Evolutionary conservation across 2,113 vertebrate genomes (phyloP).

Genomic region (Pipa parva): DNA sequence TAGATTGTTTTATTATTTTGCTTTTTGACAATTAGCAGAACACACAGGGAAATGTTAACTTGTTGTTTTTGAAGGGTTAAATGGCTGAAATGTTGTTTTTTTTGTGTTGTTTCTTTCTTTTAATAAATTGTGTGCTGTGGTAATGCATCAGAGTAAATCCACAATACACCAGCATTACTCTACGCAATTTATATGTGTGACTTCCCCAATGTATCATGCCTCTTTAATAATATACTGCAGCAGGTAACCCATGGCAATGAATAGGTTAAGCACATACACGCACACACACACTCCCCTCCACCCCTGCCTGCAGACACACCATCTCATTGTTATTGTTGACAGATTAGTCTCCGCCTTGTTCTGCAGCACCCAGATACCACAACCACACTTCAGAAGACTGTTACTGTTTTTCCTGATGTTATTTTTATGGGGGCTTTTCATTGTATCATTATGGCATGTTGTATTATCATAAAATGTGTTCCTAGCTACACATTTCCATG

Average conservation of each 20-base stretch:
- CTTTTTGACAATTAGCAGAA: too few relatives aligned
- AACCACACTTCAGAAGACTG: neutral
- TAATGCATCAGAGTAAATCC: too few relatives aligned
- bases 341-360: conserved; percentile 23
- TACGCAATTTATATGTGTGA: neutral
- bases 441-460: neutral
- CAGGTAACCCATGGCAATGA: neutral
- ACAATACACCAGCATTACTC: too few relatives aligned
- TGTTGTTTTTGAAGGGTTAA: too few relatives aligned
- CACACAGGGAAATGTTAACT: too few relatives aligned
- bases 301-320: neutral
- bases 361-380: conserved; percentile 10
- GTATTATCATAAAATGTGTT: neutral
- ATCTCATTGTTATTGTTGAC: conserved; percentile 35
- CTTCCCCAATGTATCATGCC: neutral
- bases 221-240: conserved; percentile 7
- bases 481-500: too few relatives aligned
- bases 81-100: neutral
- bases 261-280: neutral
- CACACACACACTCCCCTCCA: neutral
- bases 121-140: neutral
- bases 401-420: neutral
- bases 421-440: too few relatives aligned
- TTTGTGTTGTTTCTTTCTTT: neutral
- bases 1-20: too few relatives aligned